phyloP scores from a whole-genome alignment of 1,140 invertebrate species.

The Octopus bimaculoides region DNA sequence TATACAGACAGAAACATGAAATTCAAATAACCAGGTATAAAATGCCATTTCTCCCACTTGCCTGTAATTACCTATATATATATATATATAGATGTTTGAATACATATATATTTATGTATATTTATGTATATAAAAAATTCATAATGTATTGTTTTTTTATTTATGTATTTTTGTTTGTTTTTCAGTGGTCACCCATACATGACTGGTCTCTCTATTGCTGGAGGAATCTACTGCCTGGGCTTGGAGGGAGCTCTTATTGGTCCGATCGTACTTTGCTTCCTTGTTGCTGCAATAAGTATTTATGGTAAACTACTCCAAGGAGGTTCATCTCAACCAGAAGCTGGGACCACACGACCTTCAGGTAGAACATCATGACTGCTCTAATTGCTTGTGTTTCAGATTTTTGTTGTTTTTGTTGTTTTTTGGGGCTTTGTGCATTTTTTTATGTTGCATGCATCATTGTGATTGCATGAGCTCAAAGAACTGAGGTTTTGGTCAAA shows the following conservation, averaged over 20 bases:
- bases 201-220: conserved; percentile 95
- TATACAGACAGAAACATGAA: too few relatives aligned
- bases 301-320: conserved; percentile 58
- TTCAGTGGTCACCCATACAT: conserved; percentile 92
- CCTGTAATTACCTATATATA: too few relatives aligned
- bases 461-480: too few relatives aligned
- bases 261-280: conserved; percentile 84
- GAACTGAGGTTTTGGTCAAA: too few relatives aligned
- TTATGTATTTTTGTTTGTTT: neutral
- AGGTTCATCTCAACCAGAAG: neutral
- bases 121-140: neutral
- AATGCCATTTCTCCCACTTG: too few relatives aligned
- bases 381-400: neutral
- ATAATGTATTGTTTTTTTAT: neutral
- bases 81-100: too few relatives aligned
- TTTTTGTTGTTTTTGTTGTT: neutral
- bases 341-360: neutral
- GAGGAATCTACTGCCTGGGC: conserved; percentile 96
- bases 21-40: too few relatives aligned
- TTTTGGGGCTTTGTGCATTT: neutral
- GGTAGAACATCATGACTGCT: neutral
- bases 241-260: conserved; percentile 96
- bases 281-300: conserved; percentile 78
- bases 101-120: too few relatives aligned
- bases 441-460: too few relatives aligned